These are phyloP conservation scores for Hippocampus mohnikei DNA, from an alignment of 2,113 vertebrate species.

Conservation along the genomic window DNA sequence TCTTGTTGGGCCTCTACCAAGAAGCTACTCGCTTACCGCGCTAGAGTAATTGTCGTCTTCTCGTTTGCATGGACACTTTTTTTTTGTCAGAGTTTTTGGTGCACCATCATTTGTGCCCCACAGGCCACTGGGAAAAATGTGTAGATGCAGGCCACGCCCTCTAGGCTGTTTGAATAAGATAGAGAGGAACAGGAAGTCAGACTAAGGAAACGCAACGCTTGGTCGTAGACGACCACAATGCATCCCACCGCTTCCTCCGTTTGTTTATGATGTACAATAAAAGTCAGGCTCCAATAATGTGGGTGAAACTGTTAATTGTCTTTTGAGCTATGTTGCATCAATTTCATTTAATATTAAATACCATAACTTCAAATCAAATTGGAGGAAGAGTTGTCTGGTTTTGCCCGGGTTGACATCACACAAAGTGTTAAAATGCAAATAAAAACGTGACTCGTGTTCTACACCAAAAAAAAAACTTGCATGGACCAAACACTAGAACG, in stretches of 20 bases:
- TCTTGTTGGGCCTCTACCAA: not conserved
- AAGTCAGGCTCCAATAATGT: not conserved
- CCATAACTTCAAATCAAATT: not conserved
- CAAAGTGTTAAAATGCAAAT: too few relatives aligned
- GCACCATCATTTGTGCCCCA: not conserved
- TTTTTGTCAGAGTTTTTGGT: not conserved
- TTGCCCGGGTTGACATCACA: not conserved
- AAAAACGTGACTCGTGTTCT: too few relatives aligned
- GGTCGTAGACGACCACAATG: not conserved
- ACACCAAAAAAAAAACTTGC: too few relatives aligned
- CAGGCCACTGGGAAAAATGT: not conserved
- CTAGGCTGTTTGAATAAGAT: not conserved
- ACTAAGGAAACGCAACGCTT: constrained; percentile 1
- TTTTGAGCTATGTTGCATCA: not conserved
- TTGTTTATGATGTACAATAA: not conserved
- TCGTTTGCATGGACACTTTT: too few relatives aligned
- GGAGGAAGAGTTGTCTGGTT: not conserved
- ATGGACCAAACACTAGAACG: not conserved
- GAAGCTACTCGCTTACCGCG: not conserved
- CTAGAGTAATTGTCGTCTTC: not conserved
- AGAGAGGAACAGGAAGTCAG: not conserved
- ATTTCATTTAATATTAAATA: not conserved
- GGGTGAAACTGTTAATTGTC: not conserved
- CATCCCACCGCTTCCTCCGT: not conserved
- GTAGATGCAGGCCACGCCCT: not conserved